phyloP scores from a whole-genome alignment of 2,888 invertebrate genomes.

The Arrhopalites spinosus region DNA sequence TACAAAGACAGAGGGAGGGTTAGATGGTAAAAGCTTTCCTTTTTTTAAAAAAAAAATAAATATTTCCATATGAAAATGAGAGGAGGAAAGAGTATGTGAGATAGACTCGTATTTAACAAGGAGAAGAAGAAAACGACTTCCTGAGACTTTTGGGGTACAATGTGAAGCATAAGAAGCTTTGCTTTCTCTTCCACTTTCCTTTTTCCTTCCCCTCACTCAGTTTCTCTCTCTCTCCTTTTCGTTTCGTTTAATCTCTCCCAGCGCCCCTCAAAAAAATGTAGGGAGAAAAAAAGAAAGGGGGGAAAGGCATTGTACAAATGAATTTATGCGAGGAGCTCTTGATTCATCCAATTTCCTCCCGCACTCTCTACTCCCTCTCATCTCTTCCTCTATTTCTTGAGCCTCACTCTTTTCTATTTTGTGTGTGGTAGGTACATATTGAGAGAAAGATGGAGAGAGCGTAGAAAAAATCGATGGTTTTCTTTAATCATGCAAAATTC shows the following conservation, averaged over 20 bases:
- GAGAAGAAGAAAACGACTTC: not conserved
- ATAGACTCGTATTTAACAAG: too few species aligned
- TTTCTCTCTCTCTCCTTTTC: not conserved
- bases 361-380: constrained; percentile 18
- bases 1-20: too few species aligned
- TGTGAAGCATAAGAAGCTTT: not conserved
- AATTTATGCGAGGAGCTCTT: constrained; percentile 32
- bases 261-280: not conserved
- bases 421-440: not conserved
- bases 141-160: not conserved
- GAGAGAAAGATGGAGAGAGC: not conserved
- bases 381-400: not conserved
- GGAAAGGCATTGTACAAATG: constrained; percentile 30
- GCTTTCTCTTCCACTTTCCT: not conserved
- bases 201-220: too few species aligned
- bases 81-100: too few species aligned
- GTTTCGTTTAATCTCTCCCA: not conserved
- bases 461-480: constrained; percentile 22
- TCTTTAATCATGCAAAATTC: constrained; percentile 37
- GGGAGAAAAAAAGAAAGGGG: not conserved
- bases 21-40: too few species aligned
- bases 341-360: constrained; percentile 37
- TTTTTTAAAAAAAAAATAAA: too few species aligned
- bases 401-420: not conserved
- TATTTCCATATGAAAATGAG: too few species aligned